phyloP scores from a whole-genome alignment of 2,113 vertebrate genomes.

The Pseudorectes ferrugineus region DNA sequence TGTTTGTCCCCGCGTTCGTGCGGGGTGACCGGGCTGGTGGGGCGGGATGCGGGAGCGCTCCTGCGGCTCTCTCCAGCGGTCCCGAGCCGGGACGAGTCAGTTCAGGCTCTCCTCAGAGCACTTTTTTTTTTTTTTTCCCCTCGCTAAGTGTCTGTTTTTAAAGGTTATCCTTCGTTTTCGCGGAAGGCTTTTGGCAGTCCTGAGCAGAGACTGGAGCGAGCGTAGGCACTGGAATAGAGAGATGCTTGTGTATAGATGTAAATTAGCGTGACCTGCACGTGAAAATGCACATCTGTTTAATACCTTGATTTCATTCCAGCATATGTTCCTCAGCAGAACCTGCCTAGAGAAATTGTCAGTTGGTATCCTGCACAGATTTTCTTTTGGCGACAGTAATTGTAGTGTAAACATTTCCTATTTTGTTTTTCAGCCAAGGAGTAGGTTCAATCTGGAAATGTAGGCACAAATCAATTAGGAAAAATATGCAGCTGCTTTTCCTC shows the following conservation, averaged over 20 bases:
- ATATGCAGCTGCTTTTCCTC: background rate
- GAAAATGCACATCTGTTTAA: background rate
- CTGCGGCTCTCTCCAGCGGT: background rate
- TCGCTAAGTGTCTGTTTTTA: background rate
- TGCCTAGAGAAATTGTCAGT: background rate
- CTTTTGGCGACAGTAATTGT: background rate
- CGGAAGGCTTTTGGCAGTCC: background rate
- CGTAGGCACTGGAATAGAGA: rapidly evolving
- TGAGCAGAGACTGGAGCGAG: too few species aligned
- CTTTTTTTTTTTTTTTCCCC: background rate
- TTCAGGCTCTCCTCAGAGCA: background rate
- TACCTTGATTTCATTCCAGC: background rate
- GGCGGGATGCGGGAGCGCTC: background rate
- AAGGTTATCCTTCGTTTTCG: background rate
- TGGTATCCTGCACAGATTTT: background rate
- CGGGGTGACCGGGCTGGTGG: background rate
- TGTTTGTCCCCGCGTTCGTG: background rate
- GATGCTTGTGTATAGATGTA: background rate
- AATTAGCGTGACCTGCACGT: background rate
- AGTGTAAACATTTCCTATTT: background rate
- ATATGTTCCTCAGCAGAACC: background rate
- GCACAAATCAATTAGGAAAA: background rate
- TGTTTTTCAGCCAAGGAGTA: background rate
- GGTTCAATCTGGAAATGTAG: background rate
- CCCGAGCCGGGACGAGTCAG: background rate